phyloP scores from a whole-genome alignment of 2,113 vertebrate species.

The Sceloporus undulatus region DNA sequence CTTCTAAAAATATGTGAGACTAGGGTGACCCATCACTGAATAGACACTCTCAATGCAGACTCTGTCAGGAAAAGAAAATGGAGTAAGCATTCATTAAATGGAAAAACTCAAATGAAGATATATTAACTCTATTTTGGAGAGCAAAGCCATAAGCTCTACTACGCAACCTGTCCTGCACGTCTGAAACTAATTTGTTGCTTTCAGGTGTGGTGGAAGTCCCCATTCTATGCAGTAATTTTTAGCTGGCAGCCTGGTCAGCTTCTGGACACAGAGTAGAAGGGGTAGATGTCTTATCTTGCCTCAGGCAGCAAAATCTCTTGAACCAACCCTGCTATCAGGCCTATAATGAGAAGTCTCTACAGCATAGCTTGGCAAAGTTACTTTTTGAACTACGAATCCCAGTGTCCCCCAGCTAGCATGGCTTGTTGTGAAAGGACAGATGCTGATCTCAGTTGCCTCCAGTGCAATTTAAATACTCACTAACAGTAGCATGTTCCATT shows the following conservation, averaged over 20 bases:
- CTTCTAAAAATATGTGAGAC: not conserved
- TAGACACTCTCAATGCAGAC: not conserved
- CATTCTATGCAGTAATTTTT: not conserved
- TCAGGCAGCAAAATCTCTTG: not conserved
- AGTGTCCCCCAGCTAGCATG: too few relatives aligned
- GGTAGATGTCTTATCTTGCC: not conserved
- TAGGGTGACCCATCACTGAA: not conserved
- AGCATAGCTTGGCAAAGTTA: not conserved
- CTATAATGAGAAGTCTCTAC: not conserved
- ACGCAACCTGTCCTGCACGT: not conserved
- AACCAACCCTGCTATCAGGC: too few relatives aligned
- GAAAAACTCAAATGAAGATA: too few relatives aligned
- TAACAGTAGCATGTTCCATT: slow-evolving; percentile 33
- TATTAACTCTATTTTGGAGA: not conserved
- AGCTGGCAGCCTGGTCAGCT: not conserved
- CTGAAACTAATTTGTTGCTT: not conserved
- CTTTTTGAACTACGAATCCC: too few relatives aligned
- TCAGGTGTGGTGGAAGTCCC: not conserved
- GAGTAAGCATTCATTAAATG: not conserved
- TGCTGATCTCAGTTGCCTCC: not conserved
- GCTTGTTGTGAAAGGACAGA: not conserved
- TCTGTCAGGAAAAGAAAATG: too few relatives aligned
- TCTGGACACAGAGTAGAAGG: not conserved
- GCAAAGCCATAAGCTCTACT: not conserved
- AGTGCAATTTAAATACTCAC: slow-evolving; percentile 3